Base-by-base conservation (phyloP, 2,888 invertebrate species). In the Agrotis clavis region DNA sequence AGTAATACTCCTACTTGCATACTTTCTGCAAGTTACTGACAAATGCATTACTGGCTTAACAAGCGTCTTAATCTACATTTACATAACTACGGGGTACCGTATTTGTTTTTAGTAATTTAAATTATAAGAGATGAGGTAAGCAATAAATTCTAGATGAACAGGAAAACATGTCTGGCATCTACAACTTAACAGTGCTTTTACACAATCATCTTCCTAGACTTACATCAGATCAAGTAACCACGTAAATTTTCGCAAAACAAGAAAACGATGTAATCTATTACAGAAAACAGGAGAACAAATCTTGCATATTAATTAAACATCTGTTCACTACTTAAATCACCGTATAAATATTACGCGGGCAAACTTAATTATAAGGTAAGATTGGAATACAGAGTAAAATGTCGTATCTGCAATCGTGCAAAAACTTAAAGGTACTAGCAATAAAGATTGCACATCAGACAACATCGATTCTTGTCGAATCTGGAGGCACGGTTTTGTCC, bases 241-340 rank as follows among this genome's bases (percentile, higher is more conserved):
- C 61, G 64, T 78, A 13, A 30, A 25, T 64, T 81, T 66, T 64
- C 50, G 59, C 68, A 68, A 69, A 77, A 64, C 67, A 16, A 62
- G 35, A 67, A 78, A 61, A 65, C 61, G 25, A 69, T 56, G 53
- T 57, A 68, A 72, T 21, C 50, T 62, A 60, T 76, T 84, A 66
- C 65, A 63, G 68, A 59, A 66, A 70, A 70, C 65, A 4, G 6
- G 16, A 63, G 50, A 53, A 82, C 74, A 48, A 74, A 66, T 74
- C 64, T 72, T 51, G 16, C 83, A 83, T 85, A 71, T 76, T 85
- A 85, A 83, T 83, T 51, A 69, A 41, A 76, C 65, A 79, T 64
- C 72, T 69, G 71, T 59, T n/a, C 2, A 25, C 47, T 71, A 53
- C 18, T n/a, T 60, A 56, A 45, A 66, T n/a, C 54, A 63, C 18